Percentiles rank a stretch among this genome's conserved stretches.
Conservation (phyloP, 2,113 vertebrate species). For the Passerina amoena region DNA sequence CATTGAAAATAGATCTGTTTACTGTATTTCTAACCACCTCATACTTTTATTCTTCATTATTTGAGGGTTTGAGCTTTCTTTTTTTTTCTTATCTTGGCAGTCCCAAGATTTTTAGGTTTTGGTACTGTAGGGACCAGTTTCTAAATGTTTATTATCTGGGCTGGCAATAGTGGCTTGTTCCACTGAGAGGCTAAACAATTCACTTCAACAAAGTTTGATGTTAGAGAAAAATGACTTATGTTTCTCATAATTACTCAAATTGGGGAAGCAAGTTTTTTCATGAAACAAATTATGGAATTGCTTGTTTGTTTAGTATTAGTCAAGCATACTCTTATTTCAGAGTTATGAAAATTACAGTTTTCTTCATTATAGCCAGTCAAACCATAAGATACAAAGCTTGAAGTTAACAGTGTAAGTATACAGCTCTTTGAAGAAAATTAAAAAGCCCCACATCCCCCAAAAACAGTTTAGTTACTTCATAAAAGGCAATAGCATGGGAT, state of each 20-base stretch:
- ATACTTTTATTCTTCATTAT: neutral
- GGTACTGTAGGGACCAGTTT: neutral
- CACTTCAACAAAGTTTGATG: neutral
- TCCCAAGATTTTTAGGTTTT: neutral
- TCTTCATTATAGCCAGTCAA: neutral
- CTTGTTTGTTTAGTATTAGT: neutral
- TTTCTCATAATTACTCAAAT: conserved; percentile 2
- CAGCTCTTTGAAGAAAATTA: neutral
- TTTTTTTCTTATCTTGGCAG: neutral
- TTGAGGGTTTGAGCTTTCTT: neutral
- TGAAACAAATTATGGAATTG: neutral
- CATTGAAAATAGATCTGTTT: neutral
- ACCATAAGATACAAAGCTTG: neutral
- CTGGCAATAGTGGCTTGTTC: neutral
- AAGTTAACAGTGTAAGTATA: neutral
- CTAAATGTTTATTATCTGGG: neutral
- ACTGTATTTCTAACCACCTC: neutral
- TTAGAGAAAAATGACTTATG: neutral
- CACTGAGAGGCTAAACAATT: neutral
- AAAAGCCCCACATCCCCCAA: neutral
- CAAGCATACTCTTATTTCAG: neutral
- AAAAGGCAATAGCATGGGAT: neutral
- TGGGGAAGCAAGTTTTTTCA: neutral
- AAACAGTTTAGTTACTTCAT: neutral
- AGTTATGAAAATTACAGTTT: neutral